phyloP scores from a whole-genome alignment of 2,888 invertebrate species.

The Plebejus anna region DNA sequence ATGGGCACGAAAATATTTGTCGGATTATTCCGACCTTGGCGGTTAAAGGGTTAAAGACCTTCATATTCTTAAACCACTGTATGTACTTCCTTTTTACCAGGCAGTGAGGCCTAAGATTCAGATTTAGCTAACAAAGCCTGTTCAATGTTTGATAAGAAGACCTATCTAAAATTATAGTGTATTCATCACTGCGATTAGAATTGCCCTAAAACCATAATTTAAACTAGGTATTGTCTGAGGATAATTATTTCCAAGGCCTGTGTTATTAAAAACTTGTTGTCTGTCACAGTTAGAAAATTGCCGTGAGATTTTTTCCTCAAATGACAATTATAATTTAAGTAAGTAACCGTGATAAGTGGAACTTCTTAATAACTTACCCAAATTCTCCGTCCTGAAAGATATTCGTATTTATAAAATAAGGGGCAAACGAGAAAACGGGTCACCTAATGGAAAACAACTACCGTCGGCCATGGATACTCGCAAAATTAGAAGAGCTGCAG shows the following conservation, averaged over 20 bases:
- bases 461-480: too few species aligned
- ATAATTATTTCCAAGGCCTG: slow-evolving; percentile 12
- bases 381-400: too few species aligned
- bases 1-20: too few species aligned
- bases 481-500: too few species aligned
- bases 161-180: not conserved
- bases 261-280: not conserved
- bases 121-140: not conserved
- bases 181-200: not conserved
- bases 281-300: not conserved
- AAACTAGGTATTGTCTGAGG: not conserved
- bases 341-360: too few species aligned
- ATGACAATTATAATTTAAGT: not conserved
- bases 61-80: not conserved
- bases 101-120: not conserved
- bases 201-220: slow-evolving; percentile 16
- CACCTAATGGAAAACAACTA: too few species aligned
- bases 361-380: too few species aligned
- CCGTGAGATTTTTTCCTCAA: not conserved
- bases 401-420: too few species aligned
- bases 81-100: not conserved
- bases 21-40: too few species aligned
- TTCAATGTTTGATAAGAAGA: not conserved
- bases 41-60: not conserved
- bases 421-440: too few species aligned